These are phyloP conservation scores for Stenichneumon culpator DNA, from an alignment of 2,888 invertebrate species.

Conservation along the genomic window DNA sequence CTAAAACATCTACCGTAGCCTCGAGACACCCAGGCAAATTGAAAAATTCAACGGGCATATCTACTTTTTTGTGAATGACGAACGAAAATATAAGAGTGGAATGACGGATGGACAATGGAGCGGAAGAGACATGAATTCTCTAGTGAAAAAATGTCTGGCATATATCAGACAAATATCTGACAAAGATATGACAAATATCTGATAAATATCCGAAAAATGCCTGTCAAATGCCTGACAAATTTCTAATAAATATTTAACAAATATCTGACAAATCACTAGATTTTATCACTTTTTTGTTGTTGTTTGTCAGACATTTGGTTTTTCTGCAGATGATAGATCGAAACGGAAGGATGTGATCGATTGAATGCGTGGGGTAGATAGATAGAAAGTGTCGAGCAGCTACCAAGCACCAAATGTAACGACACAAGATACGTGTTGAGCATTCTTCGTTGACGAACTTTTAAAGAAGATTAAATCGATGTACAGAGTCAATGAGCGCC, in stretches of 20 bases:
- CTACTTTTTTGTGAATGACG: background rate
- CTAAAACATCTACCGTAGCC: slow-evolving; percentile 39
- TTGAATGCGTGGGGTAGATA: slow-evolving; percentile 9
- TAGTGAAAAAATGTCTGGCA: background rate
- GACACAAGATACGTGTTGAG: slow-evolving; percentile 56
- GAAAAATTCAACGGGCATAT: slow-evolving; percentile 2
- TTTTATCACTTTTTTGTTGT: background rate
- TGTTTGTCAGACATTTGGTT: slow-evolving; percentile 8
- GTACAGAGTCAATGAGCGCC: slow-evolving; percentile 47
- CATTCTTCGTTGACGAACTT: slow-evolving; percentile 66
- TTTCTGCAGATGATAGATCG: background rate
- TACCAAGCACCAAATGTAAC: slow-evolving; percentile 79
- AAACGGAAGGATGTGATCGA: background rate
- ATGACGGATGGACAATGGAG: background rate
- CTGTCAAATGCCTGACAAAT: background rate
- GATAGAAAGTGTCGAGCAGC: slow-evolving; percentile 77
- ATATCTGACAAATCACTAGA: background rate
- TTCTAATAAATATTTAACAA: too few relatives aligned
- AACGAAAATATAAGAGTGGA: slow-evolving; percentile 1
- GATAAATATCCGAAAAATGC: background rate
- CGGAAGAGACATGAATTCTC: background rate
- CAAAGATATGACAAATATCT: background rate
- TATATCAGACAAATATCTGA: background rate
- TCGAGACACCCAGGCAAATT: slow-evolving; percentile 58
- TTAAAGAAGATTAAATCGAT: slow-evolving; percentile 38